These are phyloP conservation scores for Austrofundulus limnaeus DNA, from an alignment of 2,113 vertebrate species.

Conservation along the genomic window DNA sequence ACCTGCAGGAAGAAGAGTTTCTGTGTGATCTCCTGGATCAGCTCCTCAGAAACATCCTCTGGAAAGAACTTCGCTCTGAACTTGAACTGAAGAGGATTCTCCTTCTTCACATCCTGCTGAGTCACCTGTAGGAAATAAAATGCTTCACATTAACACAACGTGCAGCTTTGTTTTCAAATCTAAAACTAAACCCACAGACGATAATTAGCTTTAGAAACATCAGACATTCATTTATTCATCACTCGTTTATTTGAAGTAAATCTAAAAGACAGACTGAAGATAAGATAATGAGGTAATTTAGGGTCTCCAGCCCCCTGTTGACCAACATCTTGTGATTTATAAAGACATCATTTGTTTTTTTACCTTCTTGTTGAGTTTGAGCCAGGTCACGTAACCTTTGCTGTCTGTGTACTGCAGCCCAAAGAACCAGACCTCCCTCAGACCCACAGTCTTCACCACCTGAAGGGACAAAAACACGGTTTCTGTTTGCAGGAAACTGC, in stretches of 20 bases:
- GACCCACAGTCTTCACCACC: constrained; percentile 98
- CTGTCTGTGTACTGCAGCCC: constrained; percentile 96
- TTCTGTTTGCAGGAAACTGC: not conserved
- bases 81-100: constrained; percentile 96
- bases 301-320: no score
- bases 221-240: no score
- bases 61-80: constrained; percentile 98
- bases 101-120: constrained; percentile 97
- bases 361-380: constrained; percentile 98
- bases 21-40: constrained; percentile 99
- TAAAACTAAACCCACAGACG: no score
- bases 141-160: no score
- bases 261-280: no score
- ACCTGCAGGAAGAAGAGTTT: constrained; percentile 99
- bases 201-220: no score
- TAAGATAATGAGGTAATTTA: no score
- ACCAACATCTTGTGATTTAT: not conserved
- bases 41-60: constrained; percentile 96
- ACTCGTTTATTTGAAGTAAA: no score
- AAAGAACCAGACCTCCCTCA: constrained; percentile 98
- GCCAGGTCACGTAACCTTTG: constrained; percentile 96
- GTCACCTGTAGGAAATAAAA: constrained; percentile 82
- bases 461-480: constrained; percentile 49
- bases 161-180: no score
- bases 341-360: not conserved